Base-by-base conservation (phyloP, 2,888 invertebrate genomes). In the Trisateles emortualis region DNA sequence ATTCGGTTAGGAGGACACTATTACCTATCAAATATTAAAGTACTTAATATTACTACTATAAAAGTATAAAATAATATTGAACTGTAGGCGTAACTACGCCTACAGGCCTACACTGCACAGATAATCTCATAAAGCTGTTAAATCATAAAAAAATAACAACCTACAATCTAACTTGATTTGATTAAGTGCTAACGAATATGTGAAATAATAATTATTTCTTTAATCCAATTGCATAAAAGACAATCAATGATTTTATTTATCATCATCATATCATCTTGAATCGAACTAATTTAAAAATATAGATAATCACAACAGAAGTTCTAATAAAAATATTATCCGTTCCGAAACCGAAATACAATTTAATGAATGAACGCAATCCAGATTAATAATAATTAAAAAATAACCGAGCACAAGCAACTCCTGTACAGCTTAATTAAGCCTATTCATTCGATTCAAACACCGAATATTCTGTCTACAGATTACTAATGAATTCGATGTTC, bases 401-500 rank as follows among this genome's bases (percentile, higher is more conserved):
- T 16, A 45, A 49, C 26, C 11, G 26, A 8, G 35, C 36, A 52
- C 24, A 47, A 41, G 39, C 30, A 54, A 54, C 35, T 45, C 22
- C 26, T 29, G 44, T 58, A 49, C 55, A 14, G n/a, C 54, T 55
- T 65, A 64, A 69, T 69, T 59, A 72, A 62, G 43, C 57, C 59
- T 35, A 71, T 69, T 69, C 61, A 56, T 43, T 55, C 49, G 51
- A 42, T 43, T 51, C 11, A 44, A 53, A 52, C 49, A 59, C 49
- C 63, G n/a, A n/a, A n/a, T n/a, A n/a, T n/a, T n/a, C n/a, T n/a
- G n/a, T n/a, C n/a, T n/a, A n/a, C n/a, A n/a, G n/a, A n/a, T n/a
- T n/a, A n/a, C 22, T 4, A 26, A 4, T 26, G 26, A 26, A 26
- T 62, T 66, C 30, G 50, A 59, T 42, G 38, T 59, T 63, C 19